A percentile compares a stretch with the other conserved stretches of the same genome.
Evolutionary conservation across 2,888 invertebrate genomes (phyloP).

Genomic region (Muscina levida): DNA sequence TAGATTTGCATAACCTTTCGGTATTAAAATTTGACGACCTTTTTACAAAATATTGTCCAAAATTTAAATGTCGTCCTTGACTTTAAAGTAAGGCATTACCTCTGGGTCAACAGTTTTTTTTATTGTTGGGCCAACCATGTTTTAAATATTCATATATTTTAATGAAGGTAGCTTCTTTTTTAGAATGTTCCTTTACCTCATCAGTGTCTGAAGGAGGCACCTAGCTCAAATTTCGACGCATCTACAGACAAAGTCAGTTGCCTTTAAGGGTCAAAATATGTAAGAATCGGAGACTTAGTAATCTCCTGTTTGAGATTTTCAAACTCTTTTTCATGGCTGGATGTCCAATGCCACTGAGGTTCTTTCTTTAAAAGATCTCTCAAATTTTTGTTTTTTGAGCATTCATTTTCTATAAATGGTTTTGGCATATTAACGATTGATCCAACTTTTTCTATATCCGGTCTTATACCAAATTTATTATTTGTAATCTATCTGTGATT

Average conservation of each 20-base stretch:
- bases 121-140: background rate
- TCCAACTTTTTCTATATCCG: slow-evolving; percentile 42
- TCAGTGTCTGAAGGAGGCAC: too few relatives aligned
- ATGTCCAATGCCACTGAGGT: slow-evolving; percentile 55
- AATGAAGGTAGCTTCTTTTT: background rate
- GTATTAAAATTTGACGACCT: slow-evolving; percentile 14
- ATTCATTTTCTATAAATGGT: slow-evolving; percentile 66
- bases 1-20: background rate
- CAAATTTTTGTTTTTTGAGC: slow-evolving; percentile 57
- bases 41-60: background rate
- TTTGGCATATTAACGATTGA: slow-evolving; percentile 44
- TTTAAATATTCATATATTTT: background rate
- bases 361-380: slow-evolving; percentile 59
- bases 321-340: slow-evolving; percentile 38
- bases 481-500: too few relatives aligned
- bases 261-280: slow-evolving; percentile 45
- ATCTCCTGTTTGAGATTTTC: slow-evolving; percentile 41
- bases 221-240: slow-evolving; percentile 32
- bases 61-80: background rate
- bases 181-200: too few relatives aligned
- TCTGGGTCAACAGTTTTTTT: slow-evolving; percentile 12
- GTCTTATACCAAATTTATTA: slow-evolving; percentile 29
- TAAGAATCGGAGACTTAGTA: slow-evolving; percentile 42
- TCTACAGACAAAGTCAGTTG: slow-evolving; percentile 24
- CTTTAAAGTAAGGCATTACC: slow-evolving; percentile 10